Evolutionary conservation across 2,888 invertebrate genomes (phyloP), one percentile per base, ranked within the genome.

Genomic region (Aricia artaxerxes): DNA sequence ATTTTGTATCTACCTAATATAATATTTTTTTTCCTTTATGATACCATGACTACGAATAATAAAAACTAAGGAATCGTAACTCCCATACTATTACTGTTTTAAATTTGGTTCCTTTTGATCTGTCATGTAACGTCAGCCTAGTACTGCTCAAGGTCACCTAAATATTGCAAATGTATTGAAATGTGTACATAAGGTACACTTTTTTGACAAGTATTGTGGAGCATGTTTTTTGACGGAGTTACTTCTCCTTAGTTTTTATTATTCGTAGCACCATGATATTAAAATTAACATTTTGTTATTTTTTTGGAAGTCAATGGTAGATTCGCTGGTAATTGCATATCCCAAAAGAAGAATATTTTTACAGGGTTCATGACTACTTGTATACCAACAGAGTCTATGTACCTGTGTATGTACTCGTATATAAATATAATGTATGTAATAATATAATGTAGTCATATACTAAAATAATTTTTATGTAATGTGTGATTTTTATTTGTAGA

Each of bases 401-500:
- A 69, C 35, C 4, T 69, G 13, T 69, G 69, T 69, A 69, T 69
- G 69, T 69, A 69, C 31, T 49, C 49, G 38, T 35, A 38, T 69
- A 35, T 38, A 35, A 69, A 24, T 24, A 24, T 24, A 24, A 24
- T 24, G 24, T 24, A 24, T 24, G 24, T 24, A 24, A 24, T 24
- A 24, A 24, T 24, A 24, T 69, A 69, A 69, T 69, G 69, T 64
- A 69, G 31, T 13, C 24, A n/a, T n/a, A 24, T 9, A 24, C 24
- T 6, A 24, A 31, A 35, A 69, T 35, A 1, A 38, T 4, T 7
- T 24, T 7, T 35, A 4, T 13, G 13, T 35, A 35, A 13, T 35
- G 35, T 69, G 35, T 24, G 24, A 24, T 69, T 69, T 61, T 69
- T 35, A 35, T 69, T 69, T 69, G 69, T 69, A 69, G 69, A 35